A percentile compares a stretch with the other conserved stretches of the same genome.
These are phyloP conservation scores for Physella acuta DNA, from an alignment of 1,140 invertebrate genomes.

Conservation along the genomic window DNA sequence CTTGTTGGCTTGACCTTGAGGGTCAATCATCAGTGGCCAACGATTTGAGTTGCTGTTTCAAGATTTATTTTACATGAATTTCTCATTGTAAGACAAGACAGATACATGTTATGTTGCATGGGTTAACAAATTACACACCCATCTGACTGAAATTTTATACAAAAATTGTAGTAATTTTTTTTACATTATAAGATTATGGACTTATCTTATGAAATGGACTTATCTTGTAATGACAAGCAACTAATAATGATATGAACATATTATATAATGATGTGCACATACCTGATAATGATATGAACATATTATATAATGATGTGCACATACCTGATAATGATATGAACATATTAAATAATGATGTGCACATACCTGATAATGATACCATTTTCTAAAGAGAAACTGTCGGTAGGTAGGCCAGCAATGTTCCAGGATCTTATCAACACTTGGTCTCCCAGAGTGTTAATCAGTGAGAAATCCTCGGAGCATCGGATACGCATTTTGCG, in stretches of 20 bases:
- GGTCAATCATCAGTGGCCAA: constrained; percentile 56
- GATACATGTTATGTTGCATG: too few species aligned
- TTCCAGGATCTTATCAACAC: constrained; percentile 52
- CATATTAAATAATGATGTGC: background rate
- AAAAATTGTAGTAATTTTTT: too few species aligned
- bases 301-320: background rate
- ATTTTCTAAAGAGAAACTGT: constrained; percentile 55
- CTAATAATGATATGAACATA: too few species aligned
- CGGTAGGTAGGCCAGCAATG: constrained; percentile 51
- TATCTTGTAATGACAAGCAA: too few species aligned
- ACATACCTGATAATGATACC: constrained; percentile 42
- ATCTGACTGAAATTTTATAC: too few species aligned
- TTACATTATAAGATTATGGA: too few species aligned
- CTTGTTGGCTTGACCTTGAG: constrained; percentile 62
- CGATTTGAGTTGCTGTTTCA: constrained; percentile 36
- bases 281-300: too few species aligned
- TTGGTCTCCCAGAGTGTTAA: constrained; percentile 44
- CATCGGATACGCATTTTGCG: constrained; percentile 38
- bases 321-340: constrained; percentile 41
- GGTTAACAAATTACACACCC: too few species aligned
- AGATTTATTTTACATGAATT: background rate
- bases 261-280: too few species aligned
- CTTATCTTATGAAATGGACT: too few species aligned
- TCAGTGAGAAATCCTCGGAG: constrained; percentile 46
- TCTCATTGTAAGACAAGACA: background rate